These are phyloP conservation scores for Taphrorychus bicolor DNA, from an alignment of 2,888 invertebrate species.

Conservation along the genomic window DNA sequence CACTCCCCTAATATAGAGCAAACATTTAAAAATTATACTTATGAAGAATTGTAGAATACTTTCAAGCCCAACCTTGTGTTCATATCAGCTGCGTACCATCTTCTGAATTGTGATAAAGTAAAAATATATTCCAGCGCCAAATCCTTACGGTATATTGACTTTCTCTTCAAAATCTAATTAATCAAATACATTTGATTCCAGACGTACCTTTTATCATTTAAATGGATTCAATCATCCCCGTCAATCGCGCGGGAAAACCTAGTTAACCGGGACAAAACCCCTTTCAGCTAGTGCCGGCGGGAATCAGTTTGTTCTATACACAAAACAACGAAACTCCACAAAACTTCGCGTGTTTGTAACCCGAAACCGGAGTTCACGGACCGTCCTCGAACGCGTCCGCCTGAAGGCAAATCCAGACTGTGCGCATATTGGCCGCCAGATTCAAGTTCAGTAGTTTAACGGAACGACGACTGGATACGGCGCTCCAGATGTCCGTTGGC, in stretches of 20 bases:
- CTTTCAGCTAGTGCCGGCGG: background rate
- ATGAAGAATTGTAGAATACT: too few species aligned
- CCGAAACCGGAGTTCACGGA: background rate
- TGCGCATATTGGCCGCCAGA: conserved; percentile 24
- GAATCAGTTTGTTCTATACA: background rate
- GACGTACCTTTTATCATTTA: background rate
- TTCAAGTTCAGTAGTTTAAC: conserved; percentile 35
- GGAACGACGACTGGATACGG: conserved; percentile 17
- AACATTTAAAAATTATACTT: too few species aligned
- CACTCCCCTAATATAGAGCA: too few species aligned
- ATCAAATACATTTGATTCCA: background rate
- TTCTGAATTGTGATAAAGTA: too few species aligned
- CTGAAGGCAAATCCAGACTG: conserved; percentile 19
- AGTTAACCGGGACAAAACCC: background rate
- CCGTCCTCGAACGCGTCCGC: background rate
- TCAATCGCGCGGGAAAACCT: background rate
- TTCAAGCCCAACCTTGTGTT: too few species aligned
- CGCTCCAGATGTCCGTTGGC: conserved; percentile 16
- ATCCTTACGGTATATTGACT: too few species aligned
- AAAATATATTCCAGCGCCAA: too few species aligned
- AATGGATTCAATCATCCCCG: background rate
- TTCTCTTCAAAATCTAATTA: background rate
- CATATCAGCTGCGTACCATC: too few species aligned
- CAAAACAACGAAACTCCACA: background rate
- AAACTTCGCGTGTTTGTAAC: background rate